A percentile compares a stretch with the other conserved stretches of the same genome.
Conservation (phyloP, 2,888 invertebrate species). For the Tubiluchus corallicola region DNA sequence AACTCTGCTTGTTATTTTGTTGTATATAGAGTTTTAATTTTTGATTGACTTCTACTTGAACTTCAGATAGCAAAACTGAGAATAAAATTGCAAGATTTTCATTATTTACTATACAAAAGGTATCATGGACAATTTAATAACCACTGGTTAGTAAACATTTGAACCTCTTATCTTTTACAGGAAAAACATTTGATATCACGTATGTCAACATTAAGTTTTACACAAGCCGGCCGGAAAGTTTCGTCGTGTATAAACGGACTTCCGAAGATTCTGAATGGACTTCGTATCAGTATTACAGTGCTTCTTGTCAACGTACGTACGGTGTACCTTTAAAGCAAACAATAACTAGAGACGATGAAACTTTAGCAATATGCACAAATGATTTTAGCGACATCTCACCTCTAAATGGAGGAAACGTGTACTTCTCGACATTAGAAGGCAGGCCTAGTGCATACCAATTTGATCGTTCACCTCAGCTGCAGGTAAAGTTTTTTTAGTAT, state of each 20-base stretch:
- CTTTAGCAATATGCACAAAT: slow-evolving; percentile 85
- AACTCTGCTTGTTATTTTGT: no score
- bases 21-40: no score
- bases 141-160: no score
- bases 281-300: slow-evolving; percentile 39
- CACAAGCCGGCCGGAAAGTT: slow-evolving; percentile 90
- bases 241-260: slow-evolving; percentile 71
- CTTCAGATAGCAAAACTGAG: no score
- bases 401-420: slow-evolving; percentile 75
- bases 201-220: slow-evolving; percentile 84
- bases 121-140: no score
- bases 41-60: no score
- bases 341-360: slow-evolving; percentile 58
- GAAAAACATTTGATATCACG: slow-evolving; percentile 89
- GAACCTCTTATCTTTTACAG: slow-evolving; percentile 37
- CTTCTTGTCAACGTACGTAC: slow-evolving; percentile 79
- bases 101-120: no score
- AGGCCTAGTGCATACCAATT: slow-evolving; percentile 80
- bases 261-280: slow-evolving; percentile 45
- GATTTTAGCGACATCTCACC: slow-evolving; percentile 96
- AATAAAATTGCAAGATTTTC: no score
- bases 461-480: slow-evolving; percentile 68
- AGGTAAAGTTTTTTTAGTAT: slow-evolving; percentile 52
- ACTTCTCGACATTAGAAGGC: slow-evolving; percentile 84
- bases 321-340: slow-evolving; percentile 54